These are phyloP conservation scores for Papilio demoleus DNA, from an alignment of 2,888 invertebrate species.

Conservation along the genomic window DNA sequence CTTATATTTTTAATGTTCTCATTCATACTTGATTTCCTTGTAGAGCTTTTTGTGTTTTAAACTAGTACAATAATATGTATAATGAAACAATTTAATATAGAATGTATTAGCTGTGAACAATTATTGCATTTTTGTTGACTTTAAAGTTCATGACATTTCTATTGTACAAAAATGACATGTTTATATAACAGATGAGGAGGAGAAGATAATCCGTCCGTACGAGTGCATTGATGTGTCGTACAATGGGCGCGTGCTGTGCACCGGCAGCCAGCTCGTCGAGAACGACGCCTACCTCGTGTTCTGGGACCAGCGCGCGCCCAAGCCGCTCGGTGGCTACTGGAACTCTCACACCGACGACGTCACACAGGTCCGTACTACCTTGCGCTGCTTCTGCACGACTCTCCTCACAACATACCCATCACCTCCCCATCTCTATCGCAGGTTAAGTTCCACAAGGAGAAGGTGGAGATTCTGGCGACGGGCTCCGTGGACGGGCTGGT, in stretches of 20 bases:
- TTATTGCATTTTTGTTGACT: too few species aligned
- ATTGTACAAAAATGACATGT: too few species aligned
- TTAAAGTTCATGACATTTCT: too few species aligned
- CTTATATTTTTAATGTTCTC: too few species aligned
- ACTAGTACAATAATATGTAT: too few species aligned
- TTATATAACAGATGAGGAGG: conserved; percentile 74
- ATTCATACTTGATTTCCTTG: too few species aligned
- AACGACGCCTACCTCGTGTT: conserved; percentile 90
- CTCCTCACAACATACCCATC: not conserved
- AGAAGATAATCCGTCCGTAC: conserved; percentile 80
- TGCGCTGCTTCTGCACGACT: not conserved
- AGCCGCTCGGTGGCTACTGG: conserved; percentile 90
- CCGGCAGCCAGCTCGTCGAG: conserved; percentile 88
- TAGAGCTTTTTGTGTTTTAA: too few species aligned
- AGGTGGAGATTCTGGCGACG: conserved; percentile 87
- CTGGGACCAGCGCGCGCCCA: conserved; percentile 88
- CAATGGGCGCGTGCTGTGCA: conserved; percentile 87
- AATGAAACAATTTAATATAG: too few species aligned
- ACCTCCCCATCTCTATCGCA: conserved; percentile 50
- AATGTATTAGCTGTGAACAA: too few species aligned
- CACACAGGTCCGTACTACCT: conserved; percentile 81
- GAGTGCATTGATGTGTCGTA: conserved; percentile 89
- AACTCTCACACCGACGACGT: conserved; percentile 93
- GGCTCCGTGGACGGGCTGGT: conserved; percentile 93
- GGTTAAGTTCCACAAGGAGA: conserved; percentile 88